phyloP scores from a whole-genome alignment of 1,140 invertebrate species.

The Antheraea pernyi region DNA sequence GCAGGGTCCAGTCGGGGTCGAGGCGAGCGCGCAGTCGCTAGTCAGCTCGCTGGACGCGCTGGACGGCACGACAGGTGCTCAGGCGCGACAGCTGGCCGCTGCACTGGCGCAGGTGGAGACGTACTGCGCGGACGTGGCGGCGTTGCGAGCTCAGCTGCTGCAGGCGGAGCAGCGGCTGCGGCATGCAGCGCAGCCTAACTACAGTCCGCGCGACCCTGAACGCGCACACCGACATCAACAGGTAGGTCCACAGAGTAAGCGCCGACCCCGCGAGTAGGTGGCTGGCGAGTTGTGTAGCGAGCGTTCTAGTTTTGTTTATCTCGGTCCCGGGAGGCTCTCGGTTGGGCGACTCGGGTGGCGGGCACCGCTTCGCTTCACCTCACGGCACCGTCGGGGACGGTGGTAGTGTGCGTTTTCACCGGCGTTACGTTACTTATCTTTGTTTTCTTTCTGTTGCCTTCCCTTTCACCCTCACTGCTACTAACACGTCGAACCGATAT shows the following conservation, averaged over 20 bases:
- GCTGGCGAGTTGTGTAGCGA: conserved; percentile 39
- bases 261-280: conserved; percentile 46
- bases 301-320: conserved; percentile 70
- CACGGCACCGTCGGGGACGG: conserved; percentile 30
- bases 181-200: conserved; percentile 88
- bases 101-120: conserved; percentile 91
- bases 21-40: conserved; percentile 85
- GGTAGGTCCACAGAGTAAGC: conserved; percentile 84
- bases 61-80: conserved; percentile 82
- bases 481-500: conserved; percentile 67
- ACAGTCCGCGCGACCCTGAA: conserved; percentile 90
- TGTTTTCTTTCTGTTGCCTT: conserved; percentile 83
- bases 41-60: conserved; percentile 85
- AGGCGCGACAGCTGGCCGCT: conserved; percentile 86
- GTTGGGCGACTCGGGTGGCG: conserved; percentile 33
- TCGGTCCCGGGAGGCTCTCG: conserved; percentile 39
- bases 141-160: conserved; percentile 89
- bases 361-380: conserved; percentile 39
- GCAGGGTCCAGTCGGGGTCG: conserved; percentile 86
- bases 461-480: conserved; percentile 57
- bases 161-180: conserved; percentile 92
- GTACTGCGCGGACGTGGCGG: conserved; percentile 93
- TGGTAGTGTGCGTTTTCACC: conserved; percentile 57
- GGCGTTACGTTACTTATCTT: conserved; percentile 78
- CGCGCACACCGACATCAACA: conserved; percentile 92